A percentile compares a stretch with the other conserved stretches of the same genome.
These are phyloP conservation scores for Zoanthus solanderi DNA, from an alignment of 92 coral and sea anemone species.

Conservation along the genomic window DNA sequence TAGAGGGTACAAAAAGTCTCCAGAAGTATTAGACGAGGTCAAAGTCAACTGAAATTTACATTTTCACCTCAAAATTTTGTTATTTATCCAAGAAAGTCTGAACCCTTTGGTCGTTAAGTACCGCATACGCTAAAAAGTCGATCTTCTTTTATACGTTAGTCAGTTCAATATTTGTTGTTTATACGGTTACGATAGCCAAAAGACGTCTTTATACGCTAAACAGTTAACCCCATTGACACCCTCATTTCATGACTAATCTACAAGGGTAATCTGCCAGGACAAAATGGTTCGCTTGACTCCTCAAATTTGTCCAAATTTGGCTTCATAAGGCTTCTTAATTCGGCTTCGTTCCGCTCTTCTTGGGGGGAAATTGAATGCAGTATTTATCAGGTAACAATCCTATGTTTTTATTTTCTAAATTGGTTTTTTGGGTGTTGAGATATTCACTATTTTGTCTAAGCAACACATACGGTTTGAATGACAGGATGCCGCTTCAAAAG, in stretches of 20 bases:
- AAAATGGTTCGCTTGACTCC: slow-evolving; percentile 27
- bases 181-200: too few relatives aligned
- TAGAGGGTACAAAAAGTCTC: too few relatives aligned
- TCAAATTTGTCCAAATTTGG: slow-evolving; percentile 40
- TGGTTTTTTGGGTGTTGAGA: slow-evolving; percentile 39
- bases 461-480: slow-evolving; percentile 45
- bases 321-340: slow-evolving; percentile 68
- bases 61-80: too few relatives aligned
- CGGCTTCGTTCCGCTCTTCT: slow-evolving; percentile 32
- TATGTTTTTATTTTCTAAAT: slow-evolving; percentile 63
- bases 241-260: slow-evolving; percentile 24
- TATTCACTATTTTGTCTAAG: slow-evolving; percentile 45
- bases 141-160: too few relatives aligned
- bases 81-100: too few relatives aligned
- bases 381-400: slow-evolving; percentile 61
- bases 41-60: too few relatives aligned
- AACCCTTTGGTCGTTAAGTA: too few relatives aligned
- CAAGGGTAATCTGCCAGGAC: slow-evolving; percentile 23
- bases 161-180: too few relatives aligned
- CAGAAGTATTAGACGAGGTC: too few relatives aligned
- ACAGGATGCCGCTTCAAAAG: slow-evolving; percentile 23
- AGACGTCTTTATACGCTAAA: too few relatives aligned
- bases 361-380: slow-evolving; percentile 23
- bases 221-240: too few relatives aligned
- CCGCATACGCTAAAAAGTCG: not conserved